Percentiles rank a stretch among this genome's conserved stretches.
Conservation (phyloP, 2,797 vertebrate genomes). For the Notolabrus celidotus region DNA sequence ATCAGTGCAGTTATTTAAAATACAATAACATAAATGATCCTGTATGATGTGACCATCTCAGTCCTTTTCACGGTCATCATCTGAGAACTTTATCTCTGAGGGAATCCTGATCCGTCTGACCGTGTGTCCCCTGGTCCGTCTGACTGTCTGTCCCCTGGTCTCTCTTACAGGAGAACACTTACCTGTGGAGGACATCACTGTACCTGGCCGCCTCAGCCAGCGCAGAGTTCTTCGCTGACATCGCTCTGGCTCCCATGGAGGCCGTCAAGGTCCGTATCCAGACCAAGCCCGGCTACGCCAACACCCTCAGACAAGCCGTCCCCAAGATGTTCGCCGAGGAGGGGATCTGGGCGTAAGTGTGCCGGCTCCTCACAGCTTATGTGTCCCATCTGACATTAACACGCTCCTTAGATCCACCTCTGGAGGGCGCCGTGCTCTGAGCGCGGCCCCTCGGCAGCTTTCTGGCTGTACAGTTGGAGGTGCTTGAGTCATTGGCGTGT, state of each 20-base stretch:
- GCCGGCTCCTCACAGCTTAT: neutral
- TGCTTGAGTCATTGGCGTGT: slow-evolving; percentile 99
- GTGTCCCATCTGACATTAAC: no score
- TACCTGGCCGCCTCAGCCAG: slow-evolving; percentile 97
- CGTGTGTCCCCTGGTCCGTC: neutral
- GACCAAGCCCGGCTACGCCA: slow-evolving; percentile 96
- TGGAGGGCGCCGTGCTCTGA: slow-evolving; percentile 86
- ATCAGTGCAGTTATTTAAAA: no score
- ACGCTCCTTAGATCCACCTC: slow-evolving; percentile 92
- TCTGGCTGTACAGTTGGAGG: slow-evolving; percentile 91
- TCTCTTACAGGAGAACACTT: slow-evolving; percentile 90
- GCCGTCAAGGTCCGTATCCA: slow-evolving; percentile 97
- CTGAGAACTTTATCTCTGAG: no score
- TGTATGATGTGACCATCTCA: no score
- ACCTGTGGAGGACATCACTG: slow-evolving; percentile 95
- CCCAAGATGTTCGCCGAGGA: slow-evolving; percentile 97
- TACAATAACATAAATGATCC: no score
- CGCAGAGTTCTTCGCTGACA: slow-evolving; percentile 97
- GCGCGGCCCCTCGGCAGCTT: slow-evolving; percentile 88
- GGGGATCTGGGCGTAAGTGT: slow-evolving; percentile 94
- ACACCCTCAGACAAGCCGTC: slow-evolving; percentile 90
- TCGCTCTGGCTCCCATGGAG: slow-evolving; percentile 98
- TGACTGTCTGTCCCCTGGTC: neutral
- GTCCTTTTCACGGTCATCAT: no score
- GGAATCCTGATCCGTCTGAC: no score